Conservation (phyloP, 1,140 invertebrate species). For the Neodiprion fabricii region DNA sequence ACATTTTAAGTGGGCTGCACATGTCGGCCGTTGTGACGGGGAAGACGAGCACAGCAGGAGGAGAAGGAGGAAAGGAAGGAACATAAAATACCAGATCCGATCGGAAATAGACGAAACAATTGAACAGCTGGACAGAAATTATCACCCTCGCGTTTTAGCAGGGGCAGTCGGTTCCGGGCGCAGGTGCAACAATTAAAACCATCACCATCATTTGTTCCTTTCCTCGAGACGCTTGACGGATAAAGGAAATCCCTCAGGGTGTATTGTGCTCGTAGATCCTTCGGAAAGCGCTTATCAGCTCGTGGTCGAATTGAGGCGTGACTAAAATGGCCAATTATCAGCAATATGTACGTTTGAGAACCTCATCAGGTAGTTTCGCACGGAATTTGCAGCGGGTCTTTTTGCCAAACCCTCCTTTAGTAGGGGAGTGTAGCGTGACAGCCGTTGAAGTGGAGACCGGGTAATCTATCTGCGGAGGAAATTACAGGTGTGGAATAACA, state of each 20-base stretch:
- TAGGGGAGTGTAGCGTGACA: too few relatives aligned
- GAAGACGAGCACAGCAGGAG: not conserved
- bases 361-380: too few relatives aligned
- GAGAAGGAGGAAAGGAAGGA: not conserved
- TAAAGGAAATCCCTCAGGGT: not conserved
- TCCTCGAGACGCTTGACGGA: not conserved
- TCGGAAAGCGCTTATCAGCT: not conserved
- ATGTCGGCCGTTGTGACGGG: slow-evolving; percentile 1
- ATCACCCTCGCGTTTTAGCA: slow-evolving; percentile 4
- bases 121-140: slow-evolving; percentile 2
- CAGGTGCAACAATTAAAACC: slow-evolving; percentile 7
- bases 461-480: too few relatives aligned
- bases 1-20: slow-evolving; percentile 4
- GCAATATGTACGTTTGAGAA: too few relatives aligned
- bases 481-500: too few relatives aligned
- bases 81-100: slow-evolving; percentile 1
- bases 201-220: not conserved
- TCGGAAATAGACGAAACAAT: slow-evolving; percentile 7
- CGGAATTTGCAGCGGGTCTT: too few relatives aligned
- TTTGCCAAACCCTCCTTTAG: too few relatives aligned
- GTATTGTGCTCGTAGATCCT: not conserved
- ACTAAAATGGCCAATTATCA: too few relatives aligned
- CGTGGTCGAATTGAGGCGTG: too few relatives aligned
- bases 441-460: too few relatives aligned
- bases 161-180: not conserved